A percentile compares a stretch with the other conserved stretches of the same genome.
These are phyloP conservation scores for Noturus placidus DNA, from an alignment of 2,113 vertebrate genomes.

Conservation along the genomic window DNA sequence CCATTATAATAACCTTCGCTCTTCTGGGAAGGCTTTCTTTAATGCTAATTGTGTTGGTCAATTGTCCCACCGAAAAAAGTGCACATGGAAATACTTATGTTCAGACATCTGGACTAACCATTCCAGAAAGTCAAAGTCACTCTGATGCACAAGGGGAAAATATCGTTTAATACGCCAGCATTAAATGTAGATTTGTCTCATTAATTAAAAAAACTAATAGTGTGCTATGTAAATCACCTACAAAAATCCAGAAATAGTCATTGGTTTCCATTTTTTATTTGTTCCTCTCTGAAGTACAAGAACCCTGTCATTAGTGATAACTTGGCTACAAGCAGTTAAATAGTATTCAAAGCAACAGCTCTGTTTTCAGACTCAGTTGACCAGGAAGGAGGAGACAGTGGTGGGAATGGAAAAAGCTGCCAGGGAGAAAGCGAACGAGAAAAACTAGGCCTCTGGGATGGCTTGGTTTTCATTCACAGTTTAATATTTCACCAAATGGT, in stretches of 20 bases:
- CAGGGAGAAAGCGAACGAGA: constrained; percentile 37
- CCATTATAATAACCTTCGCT: neutral
- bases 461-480: constrained; percentile 35
- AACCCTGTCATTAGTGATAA: constrained; percentile 24
- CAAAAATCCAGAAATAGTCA: neutral
- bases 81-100: neutral
- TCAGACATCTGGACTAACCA: neutral
- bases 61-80: neutral
- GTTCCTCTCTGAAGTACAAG: neutral
- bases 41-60: neutral
- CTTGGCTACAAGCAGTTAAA: neutral
- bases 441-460: constrained; percentile 36
- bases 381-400: constrained; percentile 16
- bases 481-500: constrained; percentile 46
- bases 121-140: constrained; percentile 15
- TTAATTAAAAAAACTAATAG: neutral
- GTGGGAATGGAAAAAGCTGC: constrained; percentile 27
- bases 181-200: neutral
- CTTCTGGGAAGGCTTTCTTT: neutral
- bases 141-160: neutral
- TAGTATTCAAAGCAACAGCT: neutral
- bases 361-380: constrained; percentile 20
- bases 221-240: neutral
- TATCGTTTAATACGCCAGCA: neutral
- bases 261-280: constrained; percentile 1